Conservation (phyloP, 2,888 invertebrate genomes). For the Andrena minutula region DNA sequence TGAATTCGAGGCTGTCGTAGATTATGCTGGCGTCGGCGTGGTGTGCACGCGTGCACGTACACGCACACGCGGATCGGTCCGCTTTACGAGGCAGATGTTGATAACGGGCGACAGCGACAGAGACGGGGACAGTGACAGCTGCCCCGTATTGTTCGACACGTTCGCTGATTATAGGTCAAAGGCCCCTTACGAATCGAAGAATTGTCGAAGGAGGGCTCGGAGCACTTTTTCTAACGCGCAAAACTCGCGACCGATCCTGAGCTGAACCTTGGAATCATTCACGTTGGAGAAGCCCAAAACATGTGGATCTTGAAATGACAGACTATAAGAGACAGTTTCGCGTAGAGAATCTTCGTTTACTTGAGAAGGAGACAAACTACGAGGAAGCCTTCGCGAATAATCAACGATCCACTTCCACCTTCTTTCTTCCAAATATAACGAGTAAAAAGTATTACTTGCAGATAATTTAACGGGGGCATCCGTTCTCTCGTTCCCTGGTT, state of each 20-base stretch:
- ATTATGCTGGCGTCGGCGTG: slow-evolving; percentile 64
- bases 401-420: no score
- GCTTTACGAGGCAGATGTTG: slow-evolving; percentile 81
- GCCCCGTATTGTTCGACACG: slow-evolving; percentile 77
- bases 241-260: no score
- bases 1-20: slow-evolving; percentile 72
- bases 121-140: slow-evolving; percentile 77
- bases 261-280: no score
- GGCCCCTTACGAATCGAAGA: slow-evolving; percentile 73
- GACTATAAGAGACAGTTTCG: no score
- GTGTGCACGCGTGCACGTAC: slow-evolving; percentile 34
- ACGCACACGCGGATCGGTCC: slow-evolving; percentile 59
- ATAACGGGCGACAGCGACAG: slow-evolving; percentile 74
- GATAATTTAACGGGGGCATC: not conserved
- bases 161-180: slow-evolving; percentile 78
- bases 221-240: slow-evolving; percentile 7
- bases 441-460: not conserved
- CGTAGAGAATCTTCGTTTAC: no score
- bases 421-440: no score
- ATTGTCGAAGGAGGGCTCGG: slow-evolving; percentile 47
- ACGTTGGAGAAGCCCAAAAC: no score
- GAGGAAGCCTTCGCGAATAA: no score
- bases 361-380: no score
- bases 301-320: no score
- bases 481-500: not conserved